These are phyloP conservation scores for Crotalus viridis DNA, from an alignment of 2,113 vertebrate species.

Conservation along the genomic window DNA sequence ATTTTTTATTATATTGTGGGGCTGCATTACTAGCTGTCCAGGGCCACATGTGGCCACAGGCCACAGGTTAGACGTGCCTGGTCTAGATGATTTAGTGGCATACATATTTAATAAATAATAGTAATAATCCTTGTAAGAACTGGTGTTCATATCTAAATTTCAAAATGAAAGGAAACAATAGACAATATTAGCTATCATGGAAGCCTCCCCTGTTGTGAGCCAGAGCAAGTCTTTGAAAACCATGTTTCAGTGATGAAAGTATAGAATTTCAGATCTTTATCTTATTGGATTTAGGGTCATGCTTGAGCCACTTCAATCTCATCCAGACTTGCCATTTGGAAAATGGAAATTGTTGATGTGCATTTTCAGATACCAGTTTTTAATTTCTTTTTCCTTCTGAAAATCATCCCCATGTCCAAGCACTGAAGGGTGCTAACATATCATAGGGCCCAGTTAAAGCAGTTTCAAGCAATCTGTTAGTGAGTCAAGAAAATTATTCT, in stretches of 20 bases:
- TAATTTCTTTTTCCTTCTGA: slow-evolving; percentile 24
- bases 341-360: background rate
- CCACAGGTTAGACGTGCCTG: background rate
- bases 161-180: background rate
- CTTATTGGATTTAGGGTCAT: background rate
- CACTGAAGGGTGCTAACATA: slow-evolving; percentile 25
- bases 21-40: background rate
- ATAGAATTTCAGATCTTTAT: background rate
- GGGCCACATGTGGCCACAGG: background rate
- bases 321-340: background rate
- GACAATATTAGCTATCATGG: slow-evolving; percentile 9
- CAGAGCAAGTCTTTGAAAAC: background rate
- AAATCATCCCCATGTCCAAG: slow-evolving; percentile 21
- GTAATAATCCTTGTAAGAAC: background rate
- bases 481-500: slow-evolving; percentile 57
- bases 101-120: background rate
- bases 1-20: background rate
- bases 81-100: background rate
- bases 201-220: slow-evolving; percentile 17
- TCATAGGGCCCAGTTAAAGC: slow-evolving; percentile 48
- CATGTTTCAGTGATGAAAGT: background rate
- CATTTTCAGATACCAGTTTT: slow-evolving; percentile 14
- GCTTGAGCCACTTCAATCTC: background rate
- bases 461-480: slow-evolving; percentile 54
- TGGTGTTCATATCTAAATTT: background rate